Evolutionary conservation across 2,888 invertebrate species (phyloP).

Genomic region (Pterostichus madidus): DNA sequence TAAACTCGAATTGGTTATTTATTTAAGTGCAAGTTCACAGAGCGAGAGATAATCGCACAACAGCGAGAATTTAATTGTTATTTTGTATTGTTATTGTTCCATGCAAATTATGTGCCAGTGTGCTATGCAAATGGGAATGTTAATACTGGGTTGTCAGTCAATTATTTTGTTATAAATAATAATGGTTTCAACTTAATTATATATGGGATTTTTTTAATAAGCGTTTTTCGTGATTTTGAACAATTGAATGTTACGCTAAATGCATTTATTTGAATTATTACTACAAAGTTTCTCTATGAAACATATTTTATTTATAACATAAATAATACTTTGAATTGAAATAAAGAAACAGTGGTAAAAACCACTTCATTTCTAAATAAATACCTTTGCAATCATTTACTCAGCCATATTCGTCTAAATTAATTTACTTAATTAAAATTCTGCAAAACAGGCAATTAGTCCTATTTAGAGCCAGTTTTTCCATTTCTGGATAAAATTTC

Average conservation of each 20-base stretch:
- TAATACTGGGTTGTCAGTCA: conserved; percentile 29
- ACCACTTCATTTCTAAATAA: too few relatives aligned
- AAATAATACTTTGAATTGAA: too few relatives aligned
- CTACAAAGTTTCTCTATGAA: neutral
- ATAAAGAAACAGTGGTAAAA: too few relatives aligned
- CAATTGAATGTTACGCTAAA: conserved; percentile 10
- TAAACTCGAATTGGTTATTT: conserved; percentile 12
- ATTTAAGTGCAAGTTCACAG: conserved; percentile 46
- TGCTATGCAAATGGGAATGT: conserved; percentile 13
- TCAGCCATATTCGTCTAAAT: too few relatives aligned
- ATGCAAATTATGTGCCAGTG: conserved; percentile 16
- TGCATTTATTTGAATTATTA: neutral
- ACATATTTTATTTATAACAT: neutral
- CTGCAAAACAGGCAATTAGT: too few relatives aligned
- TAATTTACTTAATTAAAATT: too few relatives aligned
- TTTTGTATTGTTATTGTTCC: conserved; percentile 39
- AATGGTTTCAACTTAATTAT: neutral
- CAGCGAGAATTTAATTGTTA: conserved; percentile 32
- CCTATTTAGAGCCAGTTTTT: too few relatives aligned
- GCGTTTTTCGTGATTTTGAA: conserved; percentile 28
- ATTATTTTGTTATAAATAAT: conserved; percentile 35
- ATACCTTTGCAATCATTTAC: too few relatives aligned
- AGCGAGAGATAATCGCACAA: conserved; percentile 20
- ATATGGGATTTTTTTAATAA: too few relatives aligned
- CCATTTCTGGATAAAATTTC: too few relatives aligned